phyloP scores from a whole-genome alignment of 2,113 vertebrate species.

The Paramormyrops kingsleyae region DNA sequence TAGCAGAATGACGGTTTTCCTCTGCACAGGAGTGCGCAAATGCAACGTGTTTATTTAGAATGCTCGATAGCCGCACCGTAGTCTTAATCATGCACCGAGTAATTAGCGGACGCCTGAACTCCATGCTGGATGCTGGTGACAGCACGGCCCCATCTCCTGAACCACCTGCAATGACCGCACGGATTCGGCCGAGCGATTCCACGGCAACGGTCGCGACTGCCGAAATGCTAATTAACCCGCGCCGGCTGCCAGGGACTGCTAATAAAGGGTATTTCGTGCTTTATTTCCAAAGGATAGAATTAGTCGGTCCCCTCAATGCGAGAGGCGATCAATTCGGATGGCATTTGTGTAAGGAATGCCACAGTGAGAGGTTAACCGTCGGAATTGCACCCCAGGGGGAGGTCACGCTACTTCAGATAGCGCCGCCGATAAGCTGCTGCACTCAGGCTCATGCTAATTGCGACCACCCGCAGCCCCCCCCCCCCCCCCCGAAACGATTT shows the following conservation, averaged over 20 bases:
- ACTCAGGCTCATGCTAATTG: slow-evolving; percentile 33
- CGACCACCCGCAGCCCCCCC: not conserved
- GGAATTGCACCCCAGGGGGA: not conserved
- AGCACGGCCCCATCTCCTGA: not conserved
- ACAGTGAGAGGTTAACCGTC: slow-evolving; percentile 7
- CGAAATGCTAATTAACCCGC: not conserved
- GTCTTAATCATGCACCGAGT: not conserved
- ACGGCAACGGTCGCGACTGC: not conserved
- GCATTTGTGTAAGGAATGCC: not conserved
- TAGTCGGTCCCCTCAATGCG: not conserved
- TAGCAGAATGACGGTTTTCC: not conserved
- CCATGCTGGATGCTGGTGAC: not conserved
- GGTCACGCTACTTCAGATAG: slow-evolving; percentile 2
- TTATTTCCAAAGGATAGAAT: not conserved
- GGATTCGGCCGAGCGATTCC: not conserved
- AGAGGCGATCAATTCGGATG: not conserved
- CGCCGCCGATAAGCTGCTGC: slow-evolving; percentile 12
- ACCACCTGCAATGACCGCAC: not conserved
- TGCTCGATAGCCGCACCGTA: not conserved
- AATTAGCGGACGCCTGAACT: not conserved
- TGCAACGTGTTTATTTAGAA: not conserved
- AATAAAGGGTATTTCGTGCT: not conserved
- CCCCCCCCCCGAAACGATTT: slow-evolving; percentile 1
- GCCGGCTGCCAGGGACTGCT: not conserved
- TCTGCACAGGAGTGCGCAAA: not conserved